Percentiles rank a stretch among this genome's conserved stretches.
Evolutionary conservation across 2,888 invertebrate genomes (phyloP).

Genomic region (Hyposoter didymator): DNA sequence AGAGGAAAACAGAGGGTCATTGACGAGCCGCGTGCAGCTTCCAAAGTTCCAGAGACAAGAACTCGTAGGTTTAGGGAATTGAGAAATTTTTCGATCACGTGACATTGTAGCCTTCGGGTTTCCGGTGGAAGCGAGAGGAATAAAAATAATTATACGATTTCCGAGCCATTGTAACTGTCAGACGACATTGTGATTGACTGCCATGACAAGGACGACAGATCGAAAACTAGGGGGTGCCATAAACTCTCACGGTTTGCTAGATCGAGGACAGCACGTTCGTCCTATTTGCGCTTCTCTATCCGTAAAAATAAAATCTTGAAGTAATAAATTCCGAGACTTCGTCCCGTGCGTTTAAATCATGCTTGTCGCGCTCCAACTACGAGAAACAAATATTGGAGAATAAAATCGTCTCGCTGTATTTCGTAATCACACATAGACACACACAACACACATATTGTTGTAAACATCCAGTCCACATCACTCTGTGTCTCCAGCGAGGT

Average conservation of each 20-base stretch:
- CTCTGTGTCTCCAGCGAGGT: conserved; percentile 18
- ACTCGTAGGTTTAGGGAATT: neutral
- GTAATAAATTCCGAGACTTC: conserved; percentile 19
- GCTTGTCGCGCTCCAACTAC: conserved; percentile 6
- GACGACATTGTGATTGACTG: conserved; percentile 10
- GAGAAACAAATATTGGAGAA: conserved; percentile 16
- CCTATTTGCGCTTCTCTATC: conserved; percentile 17
- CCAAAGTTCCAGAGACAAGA: no score
- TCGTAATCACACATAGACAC: conserved; percentile 6
- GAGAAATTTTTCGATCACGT: neutral
- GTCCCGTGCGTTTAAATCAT: neutral
- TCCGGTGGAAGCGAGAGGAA: neutral
- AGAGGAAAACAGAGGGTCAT: neutral
- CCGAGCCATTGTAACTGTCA: conserved; percentile 1
- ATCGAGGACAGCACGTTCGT: conserved; percentile 13
- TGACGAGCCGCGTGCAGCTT: no score
- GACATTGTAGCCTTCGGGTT: neutral
- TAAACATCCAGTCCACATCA: conserved; percentile 4
- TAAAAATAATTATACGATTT: neutral
- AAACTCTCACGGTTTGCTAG: neutral
- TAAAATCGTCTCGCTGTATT: neutral
- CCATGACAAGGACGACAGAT: conserved; percentile 15
- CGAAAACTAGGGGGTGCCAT: neutral
- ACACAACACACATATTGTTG: neutral
- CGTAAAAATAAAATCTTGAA: conserved; percentile 25